Conservation (phyloP, 2,113 vertebrate species). For the Rhizomys pruinosus region DNA sequence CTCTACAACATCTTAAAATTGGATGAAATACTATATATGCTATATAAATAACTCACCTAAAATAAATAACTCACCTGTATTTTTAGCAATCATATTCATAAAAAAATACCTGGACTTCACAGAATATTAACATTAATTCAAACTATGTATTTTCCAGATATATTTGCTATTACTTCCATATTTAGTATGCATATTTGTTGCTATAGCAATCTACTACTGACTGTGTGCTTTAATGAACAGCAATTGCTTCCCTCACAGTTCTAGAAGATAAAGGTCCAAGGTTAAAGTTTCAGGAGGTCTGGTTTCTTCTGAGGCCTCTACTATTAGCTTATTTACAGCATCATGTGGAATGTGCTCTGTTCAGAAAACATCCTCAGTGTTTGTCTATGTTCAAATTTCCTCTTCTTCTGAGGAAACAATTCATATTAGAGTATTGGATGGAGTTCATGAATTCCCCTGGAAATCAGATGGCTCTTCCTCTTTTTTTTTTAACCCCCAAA, state of each 20-base stretch:
- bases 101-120: not conserved
- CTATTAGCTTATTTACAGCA: not conserved
- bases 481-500: too few relatives aligned
- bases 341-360: too few relatives aligned
- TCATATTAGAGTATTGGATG: not conserved
- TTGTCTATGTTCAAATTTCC: not conserved
- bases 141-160: not conserved
- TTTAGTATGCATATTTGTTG: not conserved
- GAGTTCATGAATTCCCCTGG: not conserved
- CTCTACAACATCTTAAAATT: not conserved
- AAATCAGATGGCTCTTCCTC: not conserved
- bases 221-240: not conserved
- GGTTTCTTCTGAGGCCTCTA: not conserved
- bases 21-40: not conserved
- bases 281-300: not conserved
- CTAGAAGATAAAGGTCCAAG: not conserved
- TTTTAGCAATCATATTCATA: not conserved
- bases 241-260: not conserved
- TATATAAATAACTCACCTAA: not conserved
- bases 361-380: fast-evolving
- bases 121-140: not conserved
- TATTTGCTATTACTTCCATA: not conserved
- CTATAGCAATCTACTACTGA: not conserved
- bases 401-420: not conserved
- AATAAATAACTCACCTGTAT: conserved; percentile 4